These are phyloP conservation scores for Pseudolycoriella hygida DNA, from an alignment of 2,888 invertebrate species.

Conservation along the genomic window DNA sequence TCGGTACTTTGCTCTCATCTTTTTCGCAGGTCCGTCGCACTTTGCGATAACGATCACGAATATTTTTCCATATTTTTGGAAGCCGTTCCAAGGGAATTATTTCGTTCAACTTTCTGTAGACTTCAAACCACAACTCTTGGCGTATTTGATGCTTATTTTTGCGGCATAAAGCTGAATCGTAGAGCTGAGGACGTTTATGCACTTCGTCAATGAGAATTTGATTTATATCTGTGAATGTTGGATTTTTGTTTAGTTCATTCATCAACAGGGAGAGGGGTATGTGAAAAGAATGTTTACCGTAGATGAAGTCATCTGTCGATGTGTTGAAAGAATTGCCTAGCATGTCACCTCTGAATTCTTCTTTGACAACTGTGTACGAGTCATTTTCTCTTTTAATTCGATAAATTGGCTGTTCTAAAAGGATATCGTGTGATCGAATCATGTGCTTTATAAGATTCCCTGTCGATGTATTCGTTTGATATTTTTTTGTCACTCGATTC, in stretches of 20 bases:
- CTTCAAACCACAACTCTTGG: slow-evolving; percentile 3
- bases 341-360: no score
- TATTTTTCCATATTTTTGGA: slow-evolving; percentile 7
- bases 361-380: not conserved
- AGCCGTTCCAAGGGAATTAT: slow-evolving; percentile 2
- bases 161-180: not conserved
- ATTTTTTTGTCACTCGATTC: slow-evolving; percentile 1
- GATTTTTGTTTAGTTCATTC: no score
- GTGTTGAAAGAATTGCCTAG: not conserved
- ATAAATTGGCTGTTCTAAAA: slow-evolving; percentile 2
- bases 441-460: slow-evolving; percentile 6
- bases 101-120: not conserved
- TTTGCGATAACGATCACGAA: slow-evolving; percentile 7
- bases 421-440: not conserved
- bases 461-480: slow-evolving; percentile 6
- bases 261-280: no score
- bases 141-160: not conserved
- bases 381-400: slow-evolving; percentile 2
- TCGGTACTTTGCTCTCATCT: not conserved
- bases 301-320: not conserved
- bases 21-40: not conserved
- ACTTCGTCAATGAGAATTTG: slow-evolving; percentile 6
- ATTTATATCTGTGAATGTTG: slow-evolving; percentile 6
- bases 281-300: not conserved
- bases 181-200: slow-evolving; percentile 3